phyloP scores from a whole-genome alignment of 1,140 invertebrate genomes.

The Solen grandis region DNA sequence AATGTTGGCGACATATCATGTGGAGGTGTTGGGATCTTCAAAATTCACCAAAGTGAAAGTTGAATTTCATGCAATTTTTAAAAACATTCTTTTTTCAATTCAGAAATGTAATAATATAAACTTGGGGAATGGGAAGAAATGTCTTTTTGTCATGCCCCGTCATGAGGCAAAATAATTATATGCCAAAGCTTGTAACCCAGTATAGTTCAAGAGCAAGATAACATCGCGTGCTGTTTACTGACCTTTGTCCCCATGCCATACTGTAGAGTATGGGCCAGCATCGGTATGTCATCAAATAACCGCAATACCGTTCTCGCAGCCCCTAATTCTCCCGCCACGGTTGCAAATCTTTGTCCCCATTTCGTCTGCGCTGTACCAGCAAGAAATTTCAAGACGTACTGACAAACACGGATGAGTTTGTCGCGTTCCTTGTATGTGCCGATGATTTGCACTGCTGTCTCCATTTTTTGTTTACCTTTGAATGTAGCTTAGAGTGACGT shows the following conservation, averaged over 20 bases:
- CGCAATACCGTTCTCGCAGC: slow-evolving; percentile 85
- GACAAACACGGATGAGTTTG: slow-evolving; percentile 85
- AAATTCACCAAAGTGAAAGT: too few relatives aligned
- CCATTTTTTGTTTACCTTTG: slow-evolving; percentile 27
- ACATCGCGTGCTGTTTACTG: slow-evolving; percentile 50
- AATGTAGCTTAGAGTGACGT: neutral
- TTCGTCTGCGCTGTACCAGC: slow-evolving; percentile 79
- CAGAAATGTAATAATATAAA: too few relatives aligned
- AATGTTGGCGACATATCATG: too few relatives aligned
- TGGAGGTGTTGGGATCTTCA: too few relatives aligned
- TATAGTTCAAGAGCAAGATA: too few relatives aligned
- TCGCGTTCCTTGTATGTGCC: slow-evolving; percentile 83
- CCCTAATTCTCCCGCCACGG: slow-evolving; percentile 86
- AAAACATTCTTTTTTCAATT: too few relatives aligned
- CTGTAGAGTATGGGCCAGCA: slow-evolving; percentile 80
- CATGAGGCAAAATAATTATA: too few relatives aligned
- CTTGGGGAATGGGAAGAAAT: too few relatives aligned
- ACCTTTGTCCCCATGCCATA: slow-evolving; percentile 71
- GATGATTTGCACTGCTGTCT: slow-evolving; percentile 77
- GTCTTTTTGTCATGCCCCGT: too few relatives aligned
- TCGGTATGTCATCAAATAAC: slow-evolving; percentile 89
- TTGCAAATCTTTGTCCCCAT: slow-evolving; percentile 83
- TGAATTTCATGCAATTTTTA: too few relatives aligned
- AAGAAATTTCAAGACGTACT: slow-evolving; percentile 82
- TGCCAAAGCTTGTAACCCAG: too few relatives aligned